Conservation (phyloP, 2,797 vertebrate species). For the Hybognathus amarus region DNA sequence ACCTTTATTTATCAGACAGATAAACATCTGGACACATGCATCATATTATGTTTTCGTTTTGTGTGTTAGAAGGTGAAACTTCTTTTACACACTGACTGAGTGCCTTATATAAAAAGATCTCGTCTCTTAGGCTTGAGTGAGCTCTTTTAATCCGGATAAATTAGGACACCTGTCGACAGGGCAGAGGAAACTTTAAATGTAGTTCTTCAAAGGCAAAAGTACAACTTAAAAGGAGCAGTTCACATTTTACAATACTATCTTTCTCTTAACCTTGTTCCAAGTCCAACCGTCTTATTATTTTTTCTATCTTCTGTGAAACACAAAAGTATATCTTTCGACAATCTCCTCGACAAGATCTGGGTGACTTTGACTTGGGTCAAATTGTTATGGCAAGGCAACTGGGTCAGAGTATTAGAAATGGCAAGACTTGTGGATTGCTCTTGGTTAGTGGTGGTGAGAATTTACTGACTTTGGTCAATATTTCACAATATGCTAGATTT, state of each 20-base stretch:
- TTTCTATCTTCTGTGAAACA: not conserved
- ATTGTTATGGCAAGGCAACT: not conserved
- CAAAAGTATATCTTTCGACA: no score
- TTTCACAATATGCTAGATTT: not conserved
- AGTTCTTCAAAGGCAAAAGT: constrained; percentile 47
- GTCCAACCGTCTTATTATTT: not conserved
- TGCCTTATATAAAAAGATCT: constrained; percentile 45
- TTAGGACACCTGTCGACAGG: constrained; percentile 66
- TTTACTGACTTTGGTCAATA: not conserved
- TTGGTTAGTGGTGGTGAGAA: not conserved
- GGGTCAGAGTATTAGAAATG: not conserved
- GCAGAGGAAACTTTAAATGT: constrained; percentile 53
- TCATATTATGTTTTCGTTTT: constrained; percentile 37
- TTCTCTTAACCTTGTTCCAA: not conserved
- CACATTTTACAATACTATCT: not conserved
- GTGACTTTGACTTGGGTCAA: not conserved
- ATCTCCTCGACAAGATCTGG: not conserved
- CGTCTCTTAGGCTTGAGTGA: constrained; percentile 58
- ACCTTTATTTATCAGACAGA: constrained; percentile 1
- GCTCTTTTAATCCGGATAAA: constrained; percentile 66
- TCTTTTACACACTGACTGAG: constrained; percentile 32
- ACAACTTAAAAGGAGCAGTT: constrained; percentile 55
- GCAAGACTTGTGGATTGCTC: no score
- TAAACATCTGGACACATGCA: constrained; percentile 33
- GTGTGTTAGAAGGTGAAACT: constrained; percentile 45